Percentiles rank a stretch among this genome's conserved stretches.
Evolutionary conservation across 2,797 vertebrate genomes (phyloP).

Genomic region (Lophura swinhoii): DNA sequence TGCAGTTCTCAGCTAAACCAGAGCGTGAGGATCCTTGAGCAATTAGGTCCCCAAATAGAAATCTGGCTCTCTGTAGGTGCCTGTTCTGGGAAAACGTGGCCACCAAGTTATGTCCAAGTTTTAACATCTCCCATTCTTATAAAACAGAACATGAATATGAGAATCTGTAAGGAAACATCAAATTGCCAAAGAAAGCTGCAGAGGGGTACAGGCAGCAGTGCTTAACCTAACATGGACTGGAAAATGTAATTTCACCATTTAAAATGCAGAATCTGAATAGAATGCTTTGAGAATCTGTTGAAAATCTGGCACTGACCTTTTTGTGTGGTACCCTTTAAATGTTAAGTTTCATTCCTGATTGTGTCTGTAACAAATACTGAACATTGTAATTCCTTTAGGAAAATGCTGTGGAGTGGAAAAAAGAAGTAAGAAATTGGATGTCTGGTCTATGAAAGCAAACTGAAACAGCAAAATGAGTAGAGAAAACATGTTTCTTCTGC

Average conservation of each 20-base stretch:
- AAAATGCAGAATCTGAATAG: not conserved
- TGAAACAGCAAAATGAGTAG: conserved; percentile 2
- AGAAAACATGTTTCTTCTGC: conserved; percentile 42
- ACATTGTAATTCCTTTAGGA: not conserved
- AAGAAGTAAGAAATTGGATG: conserved; percentile 18
- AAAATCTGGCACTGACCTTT: not conserved
- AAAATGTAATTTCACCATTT: not conserved
- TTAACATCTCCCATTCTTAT: not conserved
- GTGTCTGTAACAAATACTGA: not conserved
- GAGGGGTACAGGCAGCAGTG: not conserved
- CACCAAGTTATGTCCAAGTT: accelerated
- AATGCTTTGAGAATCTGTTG: not conserved
- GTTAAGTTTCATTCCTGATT: not conserved
- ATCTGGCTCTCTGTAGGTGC: not conserved
- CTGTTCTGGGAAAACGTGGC: not conserved
- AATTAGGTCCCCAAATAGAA: not conserved
- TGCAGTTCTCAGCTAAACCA: not conserved
- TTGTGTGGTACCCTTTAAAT: not conserved
- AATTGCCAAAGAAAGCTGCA: not conserved
- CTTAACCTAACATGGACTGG: not conserved
- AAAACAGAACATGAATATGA: not conserved
- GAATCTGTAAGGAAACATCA: not conserved
- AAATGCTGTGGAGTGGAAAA: not conserved
- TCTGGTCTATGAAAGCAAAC: conserved; percentile 12
- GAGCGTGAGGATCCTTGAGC: not conserved